phyloP scores from a whole-genome alignment of 64 coral and sea anemone species.

The Anthopleura sola region DNA sequence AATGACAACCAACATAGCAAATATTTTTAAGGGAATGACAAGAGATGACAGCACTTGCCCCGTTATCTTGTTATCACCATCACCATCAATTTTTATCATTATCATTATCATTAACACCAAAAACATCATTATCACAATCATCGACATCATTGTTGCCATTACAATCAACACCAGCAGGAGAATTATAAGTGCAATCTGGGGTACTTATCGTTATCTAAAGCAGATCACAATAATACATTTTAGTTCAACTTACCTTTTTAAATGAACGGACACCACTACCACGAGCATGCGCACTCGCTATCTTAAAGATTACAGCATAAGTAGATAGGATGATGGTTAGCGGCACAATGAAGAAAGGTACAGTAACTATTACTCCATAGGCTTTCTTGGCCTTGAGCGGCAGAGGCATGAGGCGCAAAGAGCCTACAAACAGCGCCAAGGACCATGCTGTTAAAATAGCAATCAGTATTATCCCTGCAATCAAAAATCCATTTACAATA shows the following conservation, averaged over 20 bases:
- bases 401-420: constrained; percentile 11
- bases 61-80: background rate
- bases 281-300: constrained; percentile 69
- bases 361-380: constrained; percentile 48
- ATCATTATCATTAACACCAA: too few relatives aligned
- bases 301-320: constrained; percentile 62
- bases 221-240: too few relatives aligned
- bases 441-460: constrained; percentile 49
- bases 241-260: constrained; percentile 50
- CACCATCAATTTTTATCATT: too few relatives aligned
- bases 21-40: too few relatives aligned
- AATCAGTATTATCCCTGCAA: constrained; percentile 32
- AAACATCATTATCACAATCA: too few relatives aligned
- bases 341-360: constrained; percentile 53
- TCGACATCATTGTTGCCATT: background rate
- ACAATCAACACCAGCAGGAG: too few relatives aligned
- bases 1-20: too few relatives aligned
- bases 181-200: background rate
- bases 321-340: constrained; percentile 49
- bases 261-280: constrained; percentile 69
- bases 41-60: background rate
- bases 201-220: too few relatives aligned
- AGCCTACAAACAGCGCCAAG: constrained; percentile 50
- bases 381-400: background rate
- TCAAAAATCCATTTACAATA: background rate